Percentiles rank a stretch among this genome's conserved stretches.
phyloP scores from a whole-genome alignment of 2,797 vertebrate genomes.

The Alectoris magna region DNA sequence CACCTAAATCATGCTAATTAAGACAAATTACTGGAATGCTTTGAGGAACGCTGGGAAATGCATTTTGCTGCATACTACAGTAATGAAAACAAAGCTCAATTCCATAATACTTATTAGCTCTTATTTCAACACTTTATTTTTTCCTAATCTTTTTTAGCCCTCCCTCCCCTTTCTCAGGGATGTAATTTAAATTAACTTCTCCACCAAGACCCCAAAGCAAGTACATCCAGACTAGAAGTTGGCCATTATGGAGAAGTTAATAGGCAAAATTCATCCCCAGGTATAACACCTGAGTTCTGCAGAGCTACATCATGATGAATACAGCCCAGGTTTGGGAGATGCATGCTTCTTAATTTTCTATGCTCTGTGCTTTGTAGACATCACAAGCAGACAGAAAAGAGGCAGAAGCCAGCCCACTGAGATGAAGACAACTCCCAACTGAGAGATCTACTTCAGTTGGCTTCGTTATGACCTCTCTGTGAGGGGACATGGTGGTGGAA shows the following conservation, averaged over 20 bases:
- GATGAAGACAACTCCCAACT: background rate
- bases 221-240: background rate
- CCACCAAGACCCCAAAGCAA: background rate
- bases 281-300: background rate
- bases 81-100: background rate
- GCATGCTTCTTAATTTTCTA: background rate
- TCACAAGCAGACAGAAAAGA: background rate
- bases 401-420: background rate
- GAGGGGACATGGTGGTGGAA: background rate
- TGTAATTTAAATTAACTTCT: slow-evolving; percentile 9
- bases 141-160: background rate
- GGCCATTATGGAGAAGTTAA: background rate
- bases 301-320: background rate
- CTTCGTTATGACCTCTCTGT: background rate
- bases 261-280: background rate
- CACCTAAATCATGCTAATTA: slow-evolving; percentile 57
- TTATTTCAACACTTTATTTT: slow-evolving; percentile 13
- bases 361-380: background rate
- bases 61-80: background rate
- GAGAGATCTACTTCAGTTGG: background rate
- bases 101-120: background rate
- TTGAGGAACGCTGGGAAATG: background rate
- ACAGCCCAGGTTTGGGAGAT: background rate
- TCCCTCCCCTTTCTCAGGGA: background rate
- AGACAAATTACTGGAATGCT: slow-evolving; percentile 50